Evolutionary conservation across 1,140 invertebrate genomes (phyloP), one percentile per base, ranked within the genome.

Genomic region (Drosophila nigrodunni): DNA sequence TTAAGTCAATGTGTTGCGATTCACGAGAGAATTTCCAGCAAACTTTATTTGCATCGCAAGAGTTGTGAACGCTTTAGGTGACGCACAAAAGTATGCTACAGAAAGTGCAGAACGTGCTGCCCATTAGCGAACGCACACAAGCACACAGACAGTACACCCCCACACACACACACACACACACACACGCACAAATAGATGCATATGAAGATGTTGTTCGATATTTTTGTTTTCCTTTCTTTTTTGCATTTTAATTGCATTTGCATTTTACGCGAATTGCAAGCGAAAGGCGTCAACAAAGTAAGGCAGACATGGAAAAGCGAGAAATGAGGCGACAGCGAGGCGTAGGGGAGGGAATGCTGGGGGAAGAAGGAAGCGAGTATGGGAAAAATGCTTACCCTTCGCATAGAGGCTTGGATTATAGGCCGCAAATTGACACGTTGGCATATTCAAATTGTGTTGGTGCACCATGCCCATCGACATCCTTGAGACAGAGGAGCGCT

Each of bases 391-490:
- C 59, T 82, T 92, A 92, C 91, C 91, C 89, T 92, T 92, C 35
- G 90, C 74, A 80, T 92, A 90, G 39, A 92, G 76, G 52, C 80
- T 92, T 30, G 90, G 90, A 85, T 91, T 92, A 85, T 92, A 92
- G 58, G 86, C 81, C 52, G 88, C 74, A 80, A 92, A 92, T 83
- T 92, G 89, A 92, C 83, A 91, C 77, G 91, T 77, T 82, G 90
- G 89, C 87, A 91, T 91, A 82, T 92, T 91, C 55, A 92, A 70
- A 77, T 82, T 88, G 62, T 91, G 74, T 62, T 91, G 78, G 59
- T 91, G 82, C 30, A 91, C 82, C 80, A 92, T 86, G 13, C 91
- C 92, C 92, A 92, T 92, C 67, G 92, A 92, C 91, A 92, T 92
- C 18, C 92, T 82, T 18, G 92, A 92, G 21, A 92, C 80, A 13